Conservation (phyloP, 2,113 vertebrate genomes). For the Spea bombifrons region DNA sequence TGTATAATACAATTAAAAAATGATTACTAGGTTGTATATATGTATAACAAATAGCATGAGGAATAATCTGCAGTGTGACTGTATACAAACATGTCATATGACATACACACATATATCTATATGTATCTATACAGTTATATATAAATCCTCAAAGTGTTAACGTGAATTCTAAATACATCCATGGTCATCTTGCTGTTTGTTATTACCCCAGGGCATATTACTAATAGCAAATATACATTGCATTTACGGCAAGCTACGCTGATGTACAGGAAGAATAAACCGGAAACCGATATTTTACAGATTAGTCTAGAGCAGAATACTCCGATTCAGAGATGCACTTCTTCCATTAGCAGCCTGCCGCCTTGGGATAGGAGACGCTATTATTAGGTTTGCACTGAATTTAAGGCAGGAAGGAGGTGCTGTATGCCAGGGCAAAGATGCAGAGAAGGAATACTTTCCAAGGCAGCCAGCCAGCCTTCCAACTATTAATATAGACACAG, state of each 20-base stretch:
- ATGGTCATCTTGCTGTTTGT: neutral
- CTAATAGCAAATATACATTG: neutral
- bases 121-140: neutral
- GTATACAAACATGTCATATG: no score
- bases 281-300: constrained; percentile 32
- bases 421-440: constrained; percentile 26
- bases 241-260: constrained; percentile 21
- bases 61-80: no score
- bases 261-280: constrained; percentile 34
- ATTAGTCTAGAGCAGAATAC: constrained; percentile 46
- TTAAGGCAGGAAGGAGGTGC: constrained; percentile 14
- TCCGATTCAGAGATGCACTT: constrained; percentile 25
- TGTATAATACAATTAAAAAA: no score
- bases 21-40: no score
- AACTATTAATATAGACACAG: constrained; percentile 22
- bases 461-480: neutral
- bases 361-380: constrained; percentile 36
- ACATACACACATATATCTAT: no score
- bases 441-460: constrained; percentile 18
- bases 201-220: neutral
- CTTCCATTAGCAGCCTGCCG: constrained; percentile 27
- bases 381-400: constrained; percentile 32
- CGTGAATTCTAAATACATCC: neutral
- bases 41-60: no score
- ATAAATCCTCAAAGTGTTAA: neutral